Percentiles rank a stretch among this genome's conserved stretches.
These are phyloP conservation scores for Coracias cyanogaster DNA, from an alignment of 2,797 vertebrate species.

Conservation along the genomic window DNA sequence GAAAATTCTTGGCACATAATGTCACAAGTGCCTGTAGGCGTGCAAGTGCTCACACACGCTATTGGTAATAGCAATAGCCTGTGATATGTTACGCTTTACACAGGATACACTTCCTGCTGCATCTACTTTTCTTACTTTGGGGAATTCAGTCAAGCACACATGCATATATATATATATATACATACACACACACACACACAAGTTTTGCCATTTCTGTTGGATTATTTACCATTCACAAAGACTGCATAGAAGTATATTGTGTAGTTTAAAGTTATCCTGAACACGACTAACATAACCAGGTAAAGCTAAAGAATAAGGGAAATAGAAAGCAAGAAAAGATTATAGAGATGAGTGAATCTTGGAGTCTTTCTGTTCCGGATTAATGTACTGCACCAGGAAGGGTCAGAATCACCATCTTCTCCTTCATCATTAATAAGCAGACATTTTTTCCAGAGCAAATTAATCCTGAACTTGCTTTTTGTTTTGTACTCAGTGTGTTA, in stretches of 20 bases:
- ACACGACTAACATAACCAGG: background rate
- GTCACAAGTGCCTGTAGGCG: background rate
- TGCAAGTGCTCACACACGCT: background rate
- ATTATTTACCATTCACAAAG: background rate
- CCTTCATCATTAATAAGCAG: background rate
- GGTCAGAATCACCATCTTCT: background rate
- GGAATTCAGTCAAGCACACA: background rate
- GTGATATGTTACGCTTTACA: accelerated
- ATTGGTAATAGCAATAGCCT: background rate
- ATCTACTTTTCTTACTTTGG: background rate
- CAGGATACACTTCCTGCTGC: background rate
- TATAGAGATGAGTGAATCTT: background rate
- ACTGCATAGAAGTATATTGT: background rate
- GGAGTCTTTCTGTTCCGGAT: background rate
- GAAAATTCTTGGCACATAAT: background rate
- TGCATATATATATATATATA: too few species aligned
- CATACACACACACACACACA: too few species aligned
- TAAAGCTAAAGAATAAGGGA: background rate
- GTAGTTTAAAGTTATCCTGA: background rate
- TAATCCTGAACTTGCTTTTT: background rate
- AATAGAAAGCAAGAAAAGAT: background rate
- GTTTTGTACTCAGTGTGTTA: background rate
- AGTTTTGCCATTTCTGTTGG: background rate
- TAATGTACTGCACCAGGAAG: background rate
- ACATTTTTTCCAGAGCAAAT: background rate